These are phyloP conservation scores for Drosophila micromelanica DNA, from an alignment of 1,140 invertebrate species.

Conservation along the genomic window DNA sequence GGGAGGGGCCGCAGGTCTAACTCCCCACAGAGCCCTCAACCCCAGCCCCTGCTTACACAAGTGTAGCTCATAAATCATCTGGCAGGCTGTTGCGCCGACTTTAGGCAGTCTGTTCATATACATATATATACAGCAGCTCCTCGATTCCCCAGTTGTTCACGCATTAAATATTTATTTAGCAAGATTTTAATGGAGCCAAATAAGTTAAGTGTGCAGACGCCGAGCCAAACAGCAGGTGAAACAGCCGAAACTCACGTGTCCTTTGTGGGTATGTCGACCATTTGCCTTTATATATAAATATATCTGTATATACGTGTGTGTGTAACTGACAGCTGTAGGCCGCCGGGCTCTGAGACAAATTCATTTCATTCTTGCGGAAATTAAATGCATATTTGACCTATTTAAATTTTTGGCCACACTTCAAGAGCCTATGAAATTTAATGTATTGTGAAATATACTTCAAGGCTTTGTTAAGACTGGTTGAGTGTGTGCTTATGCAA, in stretches of 20 bases:
- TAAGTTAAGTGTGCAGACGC: no score
- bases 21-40: neutral
- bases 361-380: constrained; percentile 78
- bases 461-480: constrained; percentile 30
- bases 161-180: no score
- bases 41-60: constrained; percentile 18
- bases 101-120: neutral
- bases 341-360: constrained; percentile 50
- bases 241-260: no score
- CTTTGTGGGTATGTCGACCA: no score
- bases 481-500: neutral
- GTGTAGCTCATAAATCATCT: constrained; percentile 72
- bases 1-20: no score
- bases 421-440: constrained; percentile 61
- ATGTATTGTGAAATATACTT: constrained; percentile 71
- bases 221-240: no score
- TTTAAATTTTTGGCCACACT: constrained; percentile 61
- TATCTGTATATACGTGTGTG: neutral
- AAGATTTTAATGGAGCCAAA: no score
- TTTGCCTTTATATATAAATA: no score
- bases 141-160: no score
- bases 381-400: constrained; percentile 80
- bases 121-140: neutral
- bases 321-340: constrained; percentile 70
- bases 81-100: constrained; percentile 65